A percentile compares a stretch with the other conserved stretches of the same genome.
These are phyloP conservation scores for Danio jaintianensis DNA, from an alignment of 2,797 vertebrate genomes.

Conservation along the genomic window DNA sequence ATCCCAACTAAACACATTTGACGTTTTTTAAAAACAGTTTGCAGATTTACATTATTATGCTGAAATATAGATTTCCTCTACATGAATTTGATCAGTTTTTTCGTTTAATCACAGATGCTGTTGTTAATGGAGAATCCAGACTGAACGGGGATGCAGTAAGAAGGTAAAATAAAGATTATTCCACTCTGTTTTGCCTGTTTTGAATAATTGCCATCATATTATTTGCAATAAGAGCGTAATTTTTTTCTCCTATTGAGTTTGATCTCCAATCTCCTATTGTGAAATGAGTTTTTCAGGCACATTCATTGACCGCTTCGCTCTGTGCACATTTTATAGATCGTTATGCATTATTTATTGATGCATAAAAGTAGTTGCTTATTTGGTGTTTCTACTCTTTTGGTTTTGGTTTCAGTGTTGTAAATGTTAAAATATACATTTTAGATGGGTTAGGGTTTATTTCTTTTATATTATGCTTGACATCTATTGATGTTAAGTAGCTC, in stretches of 20 bases:
- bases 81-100: background rate
- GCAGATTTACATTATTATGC: background rate
- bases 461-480: background rate
- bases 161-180: slow-evolving; percentile 64
- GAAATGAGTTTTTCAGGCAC: background rate
- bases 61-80: background rate
- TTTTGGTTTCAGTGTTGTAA: background rate
- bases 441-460: background rate
- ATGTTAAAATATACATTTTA: background rate
- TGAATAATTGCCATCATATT: background rate
- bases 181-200: background rate
- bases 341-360: background rate
- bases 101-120: slow-evolving; percentile 61
- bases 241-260: background rate
- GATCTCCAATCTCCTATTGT: too few relatives aligned
- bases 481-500: background rate
- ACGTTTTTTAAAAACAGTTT: too few relatives aligned
- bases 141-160: slow-evolving; percentile 70
- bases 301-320: background rate
- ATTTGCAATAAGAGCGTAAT: background rate
- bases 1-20: too few relatives aligned
- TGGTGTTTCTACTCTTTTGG: background rate
- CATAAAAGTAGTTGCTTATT: background rate
- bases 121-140: slow-evolving; percentile 72
- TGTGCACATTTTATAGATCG: background rate